A percentile compares a stretch with the other conserved stretches of the same genome.
phyloP scores from a whole-genome alignment of 1,140 invertebrate genomes.

The Aphis craccivora region DNA sequence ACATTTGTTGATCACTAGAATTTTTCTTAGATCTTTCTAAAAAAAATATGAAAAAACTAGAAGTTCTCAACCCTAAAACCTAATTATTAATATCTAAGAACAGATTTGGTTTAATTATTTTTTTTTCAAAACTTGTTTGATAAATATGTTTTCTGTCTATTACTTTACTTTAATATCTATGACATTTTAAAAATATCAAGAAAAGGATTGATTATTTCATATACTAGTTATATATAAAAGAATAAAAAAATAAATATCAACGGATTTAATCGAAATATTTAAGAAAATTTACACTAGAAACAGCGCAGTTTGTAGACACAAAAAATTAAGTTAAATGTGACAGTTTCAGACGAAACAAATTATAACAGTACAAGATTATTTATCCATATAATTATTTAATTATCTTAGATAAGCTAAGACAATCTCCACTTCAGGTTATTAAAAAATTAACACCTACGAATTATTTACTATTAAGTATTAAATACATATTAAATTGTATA shows the following conservation, averaged over 20 bases:
- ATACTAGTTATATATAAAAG: neutral
- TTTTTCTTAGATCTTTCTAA: too few relatives aligned
- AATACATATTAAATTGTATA: neutral
- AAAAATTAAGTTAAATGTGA: neutral
- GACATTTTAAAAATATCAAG: too few relatives aligned
- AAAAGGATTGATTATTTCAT: too few relatives aligned
- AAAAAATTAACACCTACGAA: neutral
- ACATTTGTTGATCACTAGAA: too few relatives aligned
- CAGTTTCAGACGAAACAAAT: neutral
- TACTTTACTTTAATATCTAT: too few relatives aligned
- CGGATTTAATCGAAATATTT: neutral
- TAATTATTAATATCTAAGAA: too few relatives aligned
- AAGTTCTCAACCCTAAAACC: too few relatives aligned
- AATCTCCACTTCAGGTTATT: neutral
- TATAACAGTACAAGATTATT: neutral
- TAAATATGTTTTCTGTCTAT: too few relatives aligned
- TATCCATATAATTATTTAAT: neutral
- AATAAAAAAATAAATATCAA: neutral
- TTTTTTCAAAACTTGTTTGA: too few relatives aligned
- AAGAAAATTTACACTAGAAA: neutral
- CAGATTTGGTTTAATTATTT: too few relatives aligned
- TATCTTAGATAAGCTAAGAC: neutral
- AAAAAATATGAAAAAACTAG: too few relatives aligned
- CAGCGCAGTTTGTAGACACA: neutral
- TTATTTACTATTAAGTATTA: neutral